Base-by-base conservation (phyloP, 2,888 invertebrate species). In the Yponomeuta cagnagella region DNA sequence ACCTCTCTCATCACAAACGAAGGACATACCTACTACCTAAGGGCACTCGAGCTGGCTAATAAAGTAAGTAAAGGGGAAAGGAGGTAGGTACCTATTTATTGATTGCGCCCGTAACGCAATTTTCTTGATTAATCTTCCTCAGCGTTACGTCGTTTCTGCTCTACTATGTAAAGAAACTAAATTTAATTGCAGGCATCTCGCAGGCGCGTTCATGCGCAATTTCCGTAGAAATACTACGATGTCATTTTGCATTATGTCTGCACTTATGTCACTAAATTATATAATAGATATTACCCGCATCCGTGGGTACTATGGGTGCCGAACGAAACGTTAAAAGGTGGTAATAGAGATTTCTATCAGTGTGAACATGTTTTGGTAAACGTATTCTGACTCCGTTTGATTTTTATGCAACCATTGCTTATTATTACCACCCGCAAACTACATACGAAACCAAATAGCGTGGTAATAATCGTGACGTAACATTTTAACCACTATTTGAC, bases 1-100 rank as follows among this genome's bases (percentile, higher is more conserved):
- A 73, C 79, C 77, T 78, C 73, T 75, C 73, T 77, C 76, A 78
- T 76, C 72, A 69, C 2, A 6, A 10, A 23, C 12, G 9, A 68
- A 68, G 67, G 15, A 58, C 15, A 58, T 58, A 58, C 9, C 43
- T 43, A 8, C 52, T 15, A 15, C 52, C 52, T 15, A 58, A 58
- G 52, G 52, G 52, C 15, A 58, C 52, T 58, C 5, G 52, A 58
- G 8, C 15, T 15, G 52, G 15, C 52, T 58, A 58, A 15, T 58
- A 58, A 15, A 58, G 15, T 58, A 58, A 58, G 52, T 58, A 58
- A 58, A 58, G 52, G 52, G 15, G 52, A 58, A 58, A 58, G 52
- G 52, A 58, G 52, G 12, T 58, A 2, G 52, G 52, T 58, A 43
- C 43, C 43, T 43, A 12, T 58, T 15, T 58, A 15, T 58, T 15